A percentile compares a stretch with the other conserved stretches of the same genome.
Conservation (phyloP, 2,888 invertebrate genomes). For the Neocrepidodera transversa region DNA sequence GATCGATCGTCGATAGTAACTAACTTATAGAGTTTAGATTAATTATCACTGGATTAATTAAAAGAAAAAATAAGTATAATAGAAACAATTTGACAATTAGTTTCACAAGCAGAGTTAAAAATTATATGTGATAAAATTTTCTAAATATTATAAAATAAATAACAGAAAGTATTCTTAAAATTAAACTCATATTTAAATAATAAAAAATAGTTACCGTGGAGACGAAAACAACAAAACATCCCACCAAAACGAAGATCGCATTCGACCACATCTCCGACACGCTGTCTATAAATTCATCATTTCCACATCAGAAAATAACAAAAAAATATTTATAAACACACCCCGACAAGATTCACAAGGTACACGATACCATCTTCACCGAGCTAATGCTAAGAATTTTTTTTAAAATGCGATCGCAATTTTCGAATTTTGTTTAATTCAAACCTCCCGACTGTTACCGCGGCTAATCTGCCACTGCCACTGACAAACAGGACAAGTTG, state of each 20-base stretch:
- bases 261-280: slow-evolving; percentile 28
- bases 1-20: too few species aligned
- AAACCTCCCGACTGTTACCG: neutral
- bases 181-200: neutral
- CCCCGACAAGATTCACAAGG: slow-evolving; percentile 6
- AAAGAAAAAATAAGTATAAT: too few species aligned
- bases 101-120: too few species aligned
- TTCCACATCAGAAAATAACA: neutral
- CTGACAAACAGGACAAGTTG: neutral
- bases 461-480: slow-evolving; percentile 8
- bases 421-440: neutral
- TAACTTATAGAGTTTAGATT: too few species aligned
- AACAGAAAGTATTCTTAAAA: too few species aligned
- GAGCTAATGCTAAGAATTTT: neutral
- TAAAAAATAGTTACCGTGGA: slow-evolving; percentile 27
- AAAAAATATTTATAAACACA: neutral
- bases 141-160: too few species aligned
- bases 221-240: slow-evolving; percentile 22
- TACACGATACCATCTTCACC: slow-evolving; percentile 17
- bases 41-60: too few species aligned
- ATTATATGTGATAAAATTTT: too few species aligned
- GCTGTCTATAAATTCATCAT: slow-evolving; percentile 8
- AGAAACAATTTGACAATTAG: too few species aligned
- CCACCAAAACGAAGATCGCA: slow-evolving; percentile 23
- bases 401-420: neutral